phyloP scores from a whole-genome alignment of 2,888 invertebrate species.

The Conchocele bisecta region DNA sequence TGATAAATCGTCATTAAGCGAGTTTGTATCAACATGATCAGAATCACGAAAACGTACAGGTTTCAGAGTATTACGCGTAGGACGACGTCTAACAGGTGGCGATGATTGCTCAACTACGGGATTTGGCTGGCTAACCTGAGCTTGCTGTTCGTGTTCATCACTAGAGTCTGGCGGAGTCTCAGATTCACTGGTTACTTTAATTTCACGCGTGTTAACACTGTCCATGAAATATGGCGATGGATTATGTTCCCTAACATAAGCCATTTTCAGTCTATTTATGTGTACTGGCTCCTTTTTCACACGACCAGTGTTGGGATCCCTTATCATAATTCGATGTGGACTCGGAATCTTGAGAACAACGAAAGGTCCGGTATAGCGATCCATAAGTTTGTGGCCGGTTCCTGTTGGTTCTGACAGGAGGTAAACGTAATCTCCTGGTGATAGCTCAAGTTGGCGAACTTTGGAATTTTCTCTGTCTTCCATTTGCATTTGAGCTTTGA shows the following conservation, averaged over 20 bases:
- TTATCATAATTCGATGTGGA: slow-evolving; percentile 17
- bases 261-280: background rate
- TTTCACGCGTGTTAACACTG: too few relatives aligned
- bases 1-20: too few relatives aligned
- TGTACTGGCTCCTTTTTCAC: background rate
- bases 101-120: too few relatives aligned
- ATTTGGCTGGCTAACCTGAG: too few relatives aligned
- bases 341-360: slow-evolving; percentile 23
- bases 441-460: background rate
- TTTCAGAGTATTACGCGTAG: too few relatives aligned
- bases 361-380: slow-evolving; percentile 18
- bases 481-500: slow-evolving; percentile 11
- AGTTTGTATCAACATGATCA: too few relatives aligned
- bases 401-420: background rate
- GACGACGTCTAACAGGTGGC: too few relatives aligned
- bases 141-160: too few relatives aligned
- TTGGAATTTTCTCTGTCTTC: slow-evolving; percentile 17
- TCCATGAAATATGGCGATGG: background rate
- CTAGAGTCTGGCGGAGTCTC: too few relatives aligned
- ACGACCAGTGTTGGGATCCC: slow-evolving; percentile 8
- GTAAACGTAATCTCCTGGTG: slow-evolving; percentile 30
- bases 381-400: slow-evolving; percentile 11
- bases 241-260: background rate
- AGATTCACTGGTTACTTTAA: too few relatives aligned
- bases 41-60: too few relatives aligned